Base-by-base conservation (phyloP, 2,888 invertebrate genomes). In the Torymus tubicola region DNA sequence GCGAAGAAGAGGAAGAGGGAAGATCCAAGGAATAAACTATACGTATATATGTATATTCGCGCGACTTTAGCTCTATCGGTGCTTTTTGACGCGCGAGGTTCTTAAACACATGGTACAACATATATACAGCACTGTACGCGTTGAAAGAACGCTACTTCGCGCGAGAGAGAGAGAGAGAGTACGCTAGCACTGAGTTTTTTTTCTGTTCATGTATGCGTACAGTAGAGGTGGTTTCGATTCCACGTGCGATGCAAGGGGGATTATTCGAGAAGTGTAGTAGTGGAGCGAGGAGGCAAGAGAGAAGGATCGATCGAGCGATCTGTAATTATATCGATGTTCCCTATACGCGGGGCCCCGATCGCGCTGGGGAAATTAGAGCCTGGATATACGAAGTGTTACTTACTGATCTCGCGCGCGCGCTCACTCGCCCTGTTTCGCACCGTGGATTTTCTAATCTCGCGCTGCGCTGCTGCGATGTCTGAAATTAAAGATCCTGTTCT, bases 321-420 rank as follows among this genome's bases (percentile, higher is more conserved):
- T 31, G 63, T 53, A 69, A 76, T 76, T 61, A 76, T 55, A 69
- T 63, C 60, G 61, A 61, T 14, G 68, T 52, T 52, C 52, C 24
- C 53, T 4, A 13, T 18, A 8, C 63, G 31, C 31, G 31, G 31
- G 31, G 31, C 5, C 31, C 31, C 31, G 31, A 31, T 31, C 18
- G 31, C 42, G 14, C 68, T 53, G 14, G 50, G 68, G 68, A 68
- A 68, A 75, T 75, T 60, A 75, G 52, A 52, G 21, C 24, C 60
- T 21, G 57, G 21, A 18, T 31, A 31, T 31, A 31, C 31, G 31
- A 8, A 57, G 58, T 12, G 11, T 42, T 16, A 58, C 58, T 57
- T 18, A 21, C 55, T 18, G 31, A 31, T 31, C 31, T 3, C 31
- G 31, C 42, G 52, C 14, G n/a, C 50, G 52, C 52, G 53, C 57